Evolutionary conservation across 2,113 vertebrate genomes (phyloP).

Genomic region (Embiotoca jacksoni): DNA sequence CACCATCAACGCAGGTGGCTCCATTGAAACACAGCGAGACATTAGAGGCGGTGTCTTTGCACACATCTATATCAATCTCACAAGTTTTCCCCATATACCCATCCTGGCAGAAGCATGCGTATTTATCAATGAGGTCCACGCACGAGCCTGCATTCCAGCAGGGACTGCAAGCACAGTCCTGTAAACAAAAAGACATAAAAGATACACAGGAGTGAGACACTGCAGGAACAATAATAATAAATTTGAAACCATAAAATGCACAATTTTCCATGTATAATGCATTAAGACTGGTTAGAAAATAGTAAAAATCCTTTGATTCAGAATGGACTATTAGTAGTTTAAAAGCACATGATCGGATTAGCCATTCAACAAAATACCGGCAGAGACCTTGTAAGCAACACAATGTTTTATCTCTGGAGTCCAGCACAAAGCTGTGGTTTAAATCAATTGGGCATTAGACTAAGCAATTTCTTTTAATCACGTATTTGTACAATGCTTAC

Average conservation of each 20-base stretch:
- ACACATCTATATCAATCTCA: slow-evolving; percentile 78
- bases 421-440: slow-evolving; percentile 63
- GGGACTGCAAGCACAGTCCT: slow-evolving; percentile 84
- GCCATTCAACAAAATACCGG: slow-evolving; percentile 72
- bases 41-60: slow-evolving; percentile 58
- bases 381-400: slow-evolving; percentile 67
- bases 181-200: slow-evolving; percentile 51
- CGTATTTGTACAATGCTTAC: slow-evolving; percentile 76
- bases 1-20: slow-evolving; percentile 80
- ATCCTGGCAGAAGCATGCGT: slow-evolving; percentile 82
- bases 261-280: background rate
- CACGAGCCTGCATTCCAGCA: slow-evolving; percentile 86
- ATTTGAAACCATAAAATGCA: slow-evolving; percentile 1
- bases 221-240: background rate
- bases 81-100: slow-evolving; percentile 82
- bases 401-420: slow-evolving; percentile 76
- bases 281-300: background rate
- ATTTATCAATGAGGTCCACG: slow-evolving; percentile 82
- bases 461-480: slow-evolving; percentile 75
- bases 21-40: slow-evolving; percentile 81
- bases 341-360: slow-evolving; percentile 80
- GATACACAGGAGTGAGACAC: background rate
- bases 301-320: background rate
- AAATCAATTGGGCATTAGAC: slow-evolving; percentile 78
- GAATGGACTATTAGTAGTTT: slow-evolving; percentile 78